Evolutionary conservation across 2,113 vertebrate genomes (phyloP).

Genomic region (Nerophis lumbriciformis): DNA sequence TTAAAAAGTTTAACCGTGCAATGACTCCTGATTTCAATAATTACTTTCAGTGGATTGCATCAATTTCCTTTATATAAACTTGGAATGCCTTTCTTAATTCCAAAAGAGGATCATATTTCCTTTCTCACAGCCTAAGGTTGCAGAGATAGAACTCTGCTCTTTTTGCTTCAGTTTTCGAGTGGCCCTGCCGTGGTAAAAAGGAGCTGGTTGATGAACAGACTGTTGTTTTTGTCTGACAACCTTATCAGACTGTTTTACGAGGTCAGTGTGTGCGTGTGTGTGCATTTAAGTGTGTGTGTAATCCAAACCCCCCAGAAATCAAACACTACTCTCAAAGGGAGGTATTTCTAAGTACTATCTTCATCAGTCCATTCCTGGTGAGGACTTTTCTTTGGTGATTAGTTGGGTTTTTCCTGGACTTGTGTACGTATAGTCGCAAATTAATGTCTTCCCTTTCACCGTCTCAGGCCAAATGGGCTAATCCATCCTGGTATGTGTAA

Average conservation of each 20-base stretch:
- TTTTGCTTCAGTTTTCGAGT: slow-evolving; percentile 25
- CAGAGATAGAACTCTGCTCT: slow-evolving; percentile 9
- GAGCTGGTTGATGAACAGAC: slow-evolving; percentile 17
- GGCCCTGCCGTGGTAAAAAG: slow-evolving; percentile 16
- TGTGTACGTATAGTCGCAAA: slow-evolving; percentile 25
- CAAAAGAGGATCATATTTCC: slow-evolving; percentile 11
- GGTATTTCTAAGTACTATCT: slow-evolving; percentile 22
- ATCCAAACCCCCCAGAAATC: too few species aligned
- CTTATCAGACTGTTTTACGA: slow-evolving; percentile 35
- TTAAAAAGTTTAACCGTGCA: background rate
- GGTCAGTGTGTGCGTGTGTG: slow-evolving; percentile 28
- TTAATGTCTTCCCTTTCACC: slow-evolving; percentile 9
- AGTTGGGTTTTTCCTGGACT: slow-evolving; percentile 19
- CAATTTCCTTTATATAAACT: slow-evolving; percentile 10
- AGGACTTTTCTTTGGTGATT: too few species aligned
- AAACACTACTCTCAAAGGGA: background rate
- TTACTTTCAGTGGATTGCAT: slow-evolving; percentile 12
- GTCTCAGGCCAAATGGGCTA: slow-evolving; percentile 8
- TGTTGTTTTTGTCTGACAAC: slow-evolving; percentile 40
- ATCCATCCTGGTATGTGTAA: slow-evolving; percentile 10
- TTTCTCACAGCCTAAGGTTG: slow-evolving; percentile 7
- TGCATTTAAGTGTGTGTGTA: slow-evolving; percentile 6
- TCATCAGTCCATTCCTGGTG: slow-evolving; percentile 4
- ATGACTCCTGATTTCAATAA: background rate
- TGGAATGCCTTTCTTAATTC: slow-evolving; percentile 15